phyloP scores from a whole-genome alignment of 2,888 invertebrate species.

The Drosophila anceps region DNA sequence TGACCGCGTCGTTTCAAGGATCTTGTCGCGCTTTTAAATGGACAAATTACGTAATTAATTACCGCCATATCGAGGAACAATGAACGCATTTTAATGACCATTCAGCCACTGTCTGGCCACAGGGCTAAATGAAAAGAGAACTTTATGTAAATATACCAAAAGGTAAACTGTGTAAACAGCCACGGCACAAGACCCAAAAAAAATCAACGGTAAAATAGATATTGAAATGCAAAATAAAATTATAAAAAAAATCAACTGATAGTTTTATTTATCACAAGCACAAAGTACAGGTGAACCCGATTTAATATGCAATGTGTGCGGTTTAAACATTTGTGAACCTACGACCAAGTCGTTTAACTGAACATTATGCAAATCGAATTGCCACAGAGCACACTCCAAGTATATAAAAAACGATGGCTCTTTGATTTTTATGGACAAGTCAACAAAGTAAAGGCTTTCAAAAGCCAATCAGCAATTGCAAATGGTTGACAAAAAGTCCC shows the following conservation, averaged over 20 bases:
- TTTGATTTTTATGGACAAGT: constrained; percentile 57
- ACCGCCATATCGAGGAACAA: constrained; percentile 55
- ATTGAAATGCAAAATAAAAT: not conserved
- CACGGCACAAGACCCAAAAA: not conserved
- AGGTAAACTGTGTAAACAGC: not conserved
- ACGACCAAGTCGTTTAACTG: constrained; percentile 34
- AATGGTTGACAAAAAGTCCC: constrained; percentile 57
- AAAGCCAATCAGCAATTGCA: constrained; percentile 54
- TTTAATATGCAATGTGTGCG: not conserved
- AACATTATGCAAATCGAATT: constrained; percentile 50
- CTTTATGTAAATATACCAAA: not conserved
- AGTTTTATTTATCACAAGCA: not conserved
- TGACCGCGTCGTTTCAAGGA: constrained; percentile 36
- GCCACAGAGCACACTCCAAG: constrained; percentile 26
- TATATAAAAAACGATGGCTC: constrained; percentile 33
- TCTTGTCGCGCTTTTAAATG: constrained; percentile 51
- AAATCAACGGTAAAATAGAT: not conserved
- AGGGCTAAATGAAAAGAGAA: not conserved
- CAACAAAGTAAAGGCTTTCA: constrained; percentile 50
- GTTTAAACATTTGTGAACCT: not conserved
- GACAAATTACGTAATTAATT: constrained; percentile 82
- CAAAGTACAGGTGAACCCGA: not conserved
- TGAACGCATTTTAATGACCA: constrained; percentile 53
- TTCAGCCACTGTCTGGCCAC: constrained; percentile 3
- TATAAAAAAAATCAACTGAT: not conserved